Conservation (phyloP, 2,888 invertebrate genomes). For the Tetragnatha montana region DNA sequence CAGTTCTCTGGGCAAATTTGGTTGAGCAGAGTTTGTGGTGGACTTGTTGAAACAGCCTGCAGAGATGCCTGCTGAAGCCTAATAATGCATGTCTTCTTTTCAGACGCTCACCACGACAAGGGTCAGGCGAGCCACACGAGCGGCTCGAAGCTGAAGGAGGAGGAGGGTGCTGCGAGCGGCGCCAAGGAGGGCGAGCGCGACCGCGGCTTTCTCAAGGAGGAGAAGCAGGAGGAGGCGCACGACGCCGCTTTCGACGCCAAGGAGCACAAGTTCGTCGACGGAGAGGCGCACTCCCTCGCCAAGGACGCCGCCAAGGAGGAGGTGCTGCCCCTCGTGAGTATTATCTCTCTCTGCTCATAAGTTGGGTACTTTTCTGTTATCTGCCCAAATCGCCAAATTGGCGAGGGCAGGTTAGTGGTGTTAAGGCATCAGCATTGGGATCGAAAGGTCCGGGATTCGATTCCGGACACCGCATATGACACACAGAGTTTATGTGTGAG, state of each 20-base stretch:
- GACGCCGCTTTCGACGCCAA: conserved; percentile 67
- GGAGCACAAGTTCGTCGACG: conserved; percentile 37
- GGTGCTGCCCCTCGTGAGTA: conserved; percentile 51
- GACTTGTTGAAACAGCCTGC: too few species aligned
- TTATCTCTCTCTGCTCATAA: neutral
- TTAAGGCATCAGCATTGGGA: too few species aligned
- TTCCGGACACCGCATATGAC: too few species aligned
- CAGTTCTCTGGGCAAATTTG: too few species aligned
- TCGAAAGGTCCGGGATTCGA: too few species aligned
- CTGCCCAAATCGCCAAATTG: too few species aligned
- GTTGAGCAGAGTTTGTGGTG: too few species aligned
- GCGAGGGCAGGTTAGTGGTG: too few species aligned
- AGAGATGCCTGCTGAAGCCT: neutral
- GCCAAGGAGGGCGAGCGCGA: conserved; percentile 66
- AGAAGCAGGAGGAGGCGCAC: conserved; percentile 64
- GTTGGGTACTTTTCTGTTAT: too few species aligned
- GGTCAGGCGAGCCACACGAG: conserved; percentile 51
- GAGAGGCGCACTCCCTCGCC: conserved; percentile 45
- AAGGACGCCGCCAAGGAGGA: conserved; percentile 40
- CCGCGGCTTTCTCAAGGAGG: conserved; percentile 59
- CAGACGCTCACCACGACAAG: conserved; percentile 70
- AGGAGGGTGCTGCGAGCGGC: conserved; percentile 53
- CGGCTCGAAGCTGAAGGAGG: conserved; percentile 46
- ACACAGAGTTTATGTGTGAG: too few species aligned
- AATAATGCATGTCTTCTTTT: neutral